These are phyloP conservation scores for Ameiurus melas DNA, from an alignment of 2,113 vertebrate species.

Conservation along the genomic window DNA sequence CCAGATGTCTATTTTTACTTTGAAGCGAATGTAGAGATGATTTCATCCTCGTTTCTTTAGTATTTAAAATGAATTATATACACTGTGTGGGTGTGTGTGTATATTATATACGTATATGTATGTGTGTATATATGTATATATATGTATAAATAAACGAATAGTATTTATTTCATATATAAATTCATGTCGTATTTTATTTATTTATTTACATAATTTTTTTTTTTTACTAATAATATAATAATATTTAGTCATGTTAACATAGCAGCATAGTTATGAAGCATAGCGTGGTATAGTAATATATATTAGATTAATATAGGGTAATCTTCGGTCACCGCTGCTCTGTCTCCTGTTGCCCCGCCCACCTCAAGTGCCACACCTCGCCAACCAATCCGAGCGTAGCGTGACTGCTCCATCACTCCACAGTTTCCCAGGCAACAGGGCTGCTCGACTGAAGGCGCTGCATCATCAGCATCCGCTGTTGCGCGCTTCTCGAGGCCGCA, in stretches of 20 bases:
- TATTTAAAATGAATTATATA: not conserved
- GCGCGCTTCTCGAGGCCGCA: slow-evolving; percentile 77
- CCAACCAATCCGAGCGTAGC: slow-evolving; percentile 83
- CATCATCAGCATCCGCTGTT: slow-evolving; percentile 80
- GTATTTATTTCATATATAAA: too few relatives aligned
- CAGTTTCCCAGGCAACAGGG: slow-evolving; percentile 90
- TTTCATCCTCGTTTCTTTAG: not conserved
- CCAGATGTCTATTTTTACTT: not conserved
- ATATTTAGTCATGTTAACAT: not conserved
- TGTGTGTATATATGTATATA: too few relatives aligned
- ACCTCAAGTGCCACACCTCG: slow-evolving; percentile 70
- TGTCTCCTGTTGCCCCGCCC: slow-evolving; percentile 54
- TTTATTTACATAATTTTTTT: too few relatives aligned
- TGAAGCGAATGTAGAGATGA: not conserved
- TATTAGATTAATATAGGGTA: not conserved
- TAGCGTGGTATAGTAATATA: not conserved
- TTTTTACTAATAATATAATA: not conserved
- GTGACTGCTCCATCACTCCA: slow-evolving; percentile 89
- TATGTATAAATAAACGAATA: too few relatives aligned
- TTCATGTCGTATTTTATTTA: not conserved
- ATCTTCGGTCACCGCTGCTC: slow-evolving; percentile 52
- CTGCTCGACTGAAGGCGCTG: slow-evolving; percentile 89
- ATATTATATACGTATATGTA: too few relatives aligned
- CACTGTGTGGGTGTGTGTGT: too few relatives aligned
- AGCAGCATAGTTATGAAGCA: not conserved